Percentiles rank a stretch among this genome's conserved stretches.
phyloP scores from a whole-genome alignment of 1,140 invertebrate species.

The Drosophila kurseongensis region DNA sequence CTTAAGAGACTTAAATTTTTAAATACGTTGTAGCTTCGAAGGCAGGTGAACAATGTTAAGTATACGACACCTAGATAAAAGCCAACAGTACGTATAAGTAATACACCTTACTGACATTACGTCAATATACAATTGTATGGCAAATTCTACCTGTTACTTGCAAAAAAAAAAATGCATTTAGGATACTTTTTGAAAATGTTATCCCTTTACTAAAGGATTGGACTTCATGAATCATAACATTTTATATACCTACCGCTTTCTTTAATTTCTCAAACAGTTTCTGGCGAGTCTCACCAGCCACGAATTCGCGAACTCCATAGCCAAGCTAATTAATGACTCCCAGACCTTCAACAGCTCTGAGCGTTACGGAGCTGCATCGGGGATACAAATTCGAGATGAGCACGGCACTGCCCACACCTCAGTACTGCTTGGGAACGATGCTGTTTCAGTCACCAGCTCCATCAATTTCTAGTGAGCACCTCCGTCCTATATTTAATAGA shows the following conservation, averaged over 20 bases:
- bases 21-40: too few relatives aligned
- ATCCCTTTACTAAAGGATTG: too few relatives aligned
- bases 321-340: slow-evolving; percentile 87
- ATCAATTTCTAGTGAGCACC: slow-evolving; percentile 94
- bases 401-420: slow-evolving; percentile 96
- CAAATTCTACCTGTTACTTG: too few relatives aligned
- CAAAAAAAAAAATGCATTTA: too few relatives aligned
- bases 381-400: slow-evolving; percentile 86
- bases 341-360: slow-evolving; percentile 88
- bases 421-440: slow-evolving; percentile 94
- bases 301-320: slow-evolving; percentile 87
- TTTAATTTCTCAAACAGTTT: slow-evolving; percentile 19
- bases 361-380: slow-evolving; percentile 88
- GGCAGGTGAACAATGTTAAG: too few relatives aligned
- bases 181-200: too few relatives aligned
- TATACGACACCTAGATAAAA: too few relatives aligned
- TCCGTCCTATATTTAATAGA: not conserved
- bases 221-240: too few relatives aligned
- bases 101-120: too few relatives aligned
- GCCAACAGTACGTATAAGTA: too few relatives aligned
- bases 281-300: slow-evolving; percentile 32
- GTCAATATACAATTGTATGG: too few relatives aligned
- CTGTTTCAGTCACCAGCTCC: slow-evolving; percentile 96
- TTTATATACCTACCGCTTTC: not conserved
- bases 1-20: too few relatives aligned